Evolutionary conservation across 2,888 invertebrate species (phyloP).

Genomic region (Pristionchus maxplancki): DNA sequence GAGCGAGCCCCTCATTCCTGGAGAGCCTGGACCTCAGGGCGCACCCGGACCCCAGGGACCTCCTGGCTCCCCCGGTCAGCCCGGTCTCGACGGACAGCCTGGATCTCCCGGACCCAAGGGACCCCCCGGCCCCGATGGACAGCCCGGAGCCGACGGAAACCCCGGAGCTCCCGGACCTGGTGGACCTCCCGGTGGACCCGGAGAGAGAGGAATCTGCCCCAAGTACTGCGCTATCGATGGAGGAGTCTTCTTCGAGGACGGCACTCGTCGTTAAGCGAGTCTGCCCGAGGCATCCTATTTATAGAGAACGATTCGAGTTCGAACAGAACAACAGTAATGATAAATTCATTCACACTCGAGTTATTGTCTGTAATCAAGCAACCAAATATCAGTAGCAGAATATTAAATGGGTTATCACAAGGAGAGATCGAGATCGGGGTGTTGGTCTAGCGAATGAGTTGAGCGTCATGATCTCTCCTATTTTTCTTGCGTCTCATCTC

Average conservation of each 20-base stretch:
- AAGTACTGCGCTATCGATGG: constrained; percentile 70
- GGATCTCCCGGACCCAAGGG: constrained; percentile 66
- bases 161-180: constrained; percentile 62
- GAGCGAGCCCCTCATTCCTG: constrained; percentile 65
- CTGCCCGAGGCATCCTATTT: not conserved
- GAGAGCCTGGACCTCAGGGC: constrained; percentile 70
- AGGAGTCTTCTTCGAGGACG: constrained; percentile 70
- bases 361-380: not conserved
- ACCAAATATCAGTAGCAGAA: not conserved
- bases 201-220: constrained; percentile 63
- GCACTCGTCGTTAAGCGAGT: constrained; percentile 57
- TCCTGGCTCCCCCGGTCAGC: constrained; percentile 66
- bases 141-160: constrained; percentile 65
- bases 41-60: constrained; percentile 69
- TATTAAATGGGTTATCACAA: not conserved
- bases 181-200: constrained; percentile 49
- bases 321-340: constrained; percentile 33
- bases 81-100: constrained; percentile 66
- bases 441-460: not conserved
- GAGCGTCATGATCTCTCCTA: not conserved
- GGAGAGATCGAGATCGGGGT: not conserved
- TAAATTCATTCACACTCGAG: constrained; percentile 24
- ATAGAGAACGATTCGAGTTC: constrained; percentile 27
- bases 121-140: constrained; percentile 66
- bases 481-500: not conserved